These are phyloP conservation scores for Siniperca chuatsi DNA, from an alignment of 2,113 vertebrate genomes.

Conservation along the genomic window DNA sequence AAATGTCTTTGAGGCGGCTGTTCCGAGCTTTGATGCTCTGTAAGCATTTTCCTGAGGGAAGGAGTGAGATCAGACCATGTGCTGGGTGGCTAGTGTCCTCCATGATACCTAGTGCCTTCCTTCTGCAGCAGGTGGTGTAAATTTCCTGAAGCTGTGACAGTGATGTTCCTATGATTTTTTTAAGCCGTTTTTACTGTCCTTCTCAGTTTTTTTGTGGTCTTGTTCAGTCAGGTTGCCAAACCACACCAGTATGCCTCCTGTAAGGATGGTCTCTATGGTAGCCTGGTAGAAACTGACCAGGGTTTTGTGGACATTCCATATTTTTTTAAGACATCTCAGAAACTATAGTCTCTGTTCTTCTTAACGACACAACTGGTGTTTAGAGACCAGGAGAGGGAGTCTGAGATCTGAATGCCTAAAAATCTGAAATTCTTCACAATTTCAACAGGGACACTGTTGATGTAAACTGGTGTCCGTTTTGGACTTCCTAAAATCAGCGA, in stretches of 20 bases:
- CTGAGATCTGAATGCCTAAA: not conserved
- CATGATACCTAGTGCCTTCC: not conserved
- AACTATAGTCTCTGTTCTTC: not conserved
- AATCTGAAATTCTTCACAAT: not conserved
- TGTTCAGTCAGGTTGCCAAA: not conserved
- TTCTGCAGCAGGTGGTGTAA: not conserved
- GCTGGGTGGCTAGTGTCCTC: not conserved
- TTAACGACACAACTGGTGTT: not conserved
- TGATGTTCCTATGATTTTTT: not conserved
- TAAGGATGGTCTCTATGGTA: not conserved
- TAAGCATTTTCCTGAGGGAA: not conserved
- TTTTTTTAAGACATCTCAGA: not conserved
- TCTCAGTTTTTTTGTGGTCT: not conserved
- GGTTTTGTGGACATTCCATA: too few relatives aligned
- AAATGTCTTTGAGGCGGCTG: not conserved
- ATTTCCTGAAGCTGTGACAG: not conserved
- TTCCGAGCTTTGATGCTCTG: not conserved
- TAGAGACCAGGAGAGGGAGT: not conserved
- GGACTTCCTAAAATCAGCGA: not conserved
- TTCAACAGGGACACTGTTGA: not conserved
- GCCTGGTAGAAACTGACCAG: not conserved
- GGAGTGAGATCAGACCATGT: not conserved
- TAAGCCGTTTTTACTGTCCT: not conserved
- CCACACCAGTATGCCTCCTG: not conserved
- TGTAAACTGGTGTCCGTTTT: not conserved